Evolutionary conservation across 2,797 vertebrate species (phyloP).

Genomic region (Cygnus olor): DNA sequence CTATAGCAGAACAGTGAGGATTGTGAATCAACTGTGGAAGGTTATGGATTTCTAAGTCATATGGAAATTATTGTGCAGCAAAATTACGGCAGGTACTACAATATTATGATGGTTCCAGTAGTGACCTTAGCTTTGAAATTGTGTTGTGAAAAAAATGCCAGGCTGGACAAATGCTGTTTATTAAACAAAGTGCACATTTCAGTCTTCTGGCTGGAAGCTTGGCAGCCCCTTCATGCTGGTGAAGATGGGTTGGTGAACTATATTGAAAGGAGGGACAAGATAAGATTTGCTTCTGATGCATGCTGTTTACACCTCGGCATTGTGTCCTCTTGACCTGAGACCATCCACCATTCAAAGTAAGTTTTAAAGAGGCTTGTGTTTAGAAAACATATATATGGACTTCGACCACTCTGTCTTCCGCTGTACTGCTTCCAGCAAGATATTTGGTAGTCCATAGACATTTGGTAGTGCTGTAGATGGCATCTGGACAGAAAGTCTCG

Average conservation of each 20-base stretch:
- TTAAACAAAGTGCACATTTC: neutral
- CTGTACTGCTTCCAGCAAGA: neutral
- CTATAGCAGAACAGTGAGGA: neutral
- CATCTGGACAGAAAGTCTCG: neutral
- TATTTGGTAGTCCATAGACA: neutral
- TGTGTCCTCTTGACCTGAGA: neutral
- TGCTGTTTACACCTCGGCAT: neutral
- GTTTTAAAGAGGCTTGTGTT: neutral
- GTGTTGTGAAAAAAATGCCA: neutral
- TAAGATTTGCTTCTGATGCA: neutral
- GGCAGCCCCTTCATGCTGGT: neutral
- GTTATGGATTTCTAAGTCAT: neutral
- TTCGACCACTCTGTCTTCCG: neutral
- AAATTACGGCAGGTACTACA: neutral
- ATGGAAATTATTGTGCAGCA: neutral
- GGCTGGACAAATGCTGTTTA: neutral
- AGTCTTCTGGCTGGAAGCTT: neutral
- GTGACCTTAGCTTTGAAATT: neutral
- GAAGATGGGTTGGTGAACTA: neutral
- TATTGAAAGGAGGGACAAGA: neutral
- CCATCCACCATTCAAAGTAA: neutral
- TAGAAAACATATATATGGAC: neutral
- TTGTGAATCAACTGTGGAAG: neutral
- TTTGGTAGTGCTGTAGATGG: neutral
- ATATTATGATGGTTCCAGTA: neutral